These are phyloP conservation scores for Enhydra lutris DNA, from an alignment of 2,113 vertebrate species.

Conservation along the genomic window DNA sequence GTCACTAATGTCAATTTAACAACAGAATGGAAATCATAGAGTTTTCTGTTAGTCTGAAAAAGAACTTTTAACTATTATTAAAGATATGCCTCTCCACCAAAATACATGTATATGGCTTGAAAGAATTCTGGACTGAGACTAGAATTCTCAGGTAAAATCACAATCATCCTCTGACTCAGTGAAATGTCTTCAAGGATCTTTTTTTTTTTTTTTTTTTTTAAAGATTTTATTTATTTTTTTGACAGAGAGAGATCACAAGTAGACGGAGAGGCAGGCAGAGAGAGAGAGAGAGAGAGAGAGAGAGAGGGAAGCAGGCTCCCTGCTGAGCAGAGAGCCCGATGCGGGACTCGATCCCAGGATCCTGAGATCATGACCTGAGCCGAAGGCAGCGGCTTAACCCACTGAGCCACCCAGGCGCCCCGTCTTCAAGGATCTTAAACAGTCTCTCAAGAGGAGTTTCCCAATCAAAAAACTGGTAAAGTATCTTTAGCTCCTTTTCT, in stretches of 20 bases:
- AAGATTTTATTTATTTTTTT: too few species aligned
- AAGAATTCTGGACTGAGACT: neutral
- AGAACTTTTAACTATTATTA: neutral
- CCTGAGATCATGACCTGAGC: too few species aligned
- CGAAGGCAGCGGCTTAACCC: too few species aligned
- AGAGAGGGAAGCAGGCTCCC: too few species aligned
- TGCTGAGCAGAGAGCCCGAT: too few species aligned
- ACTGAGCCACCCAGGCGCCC: too few species aligned
- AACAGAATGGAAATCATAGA: neutral
- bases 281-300: too few species aligned
- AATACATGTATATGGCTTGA: neutral
- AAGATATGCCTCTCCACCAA: neutral
- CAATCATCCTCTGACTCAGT: neutral
- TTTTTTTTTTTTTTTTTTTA: too few species aligned
- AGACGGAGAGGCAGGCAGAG: too few species aligned
- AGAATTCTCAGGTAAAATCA: conserved; percentile 26
- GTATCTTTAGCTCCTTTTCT: neutral
- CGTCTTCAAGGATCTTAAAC: neutral
- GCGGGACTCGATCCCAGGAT: too few species aligned
- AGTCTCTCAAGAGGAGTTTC: neutral
- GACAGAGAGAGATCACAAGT: too few species aligned
- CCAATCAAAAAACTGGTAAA: neutral
- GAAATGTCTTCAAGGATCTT: neutral
- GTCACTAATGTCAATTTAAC: neutral
- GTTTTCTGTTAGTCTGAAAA: neutral